phyloP scores from a whole-genome alignment of 2,888 invertebrate species.

The Xanthorhoe designata region DNA sequence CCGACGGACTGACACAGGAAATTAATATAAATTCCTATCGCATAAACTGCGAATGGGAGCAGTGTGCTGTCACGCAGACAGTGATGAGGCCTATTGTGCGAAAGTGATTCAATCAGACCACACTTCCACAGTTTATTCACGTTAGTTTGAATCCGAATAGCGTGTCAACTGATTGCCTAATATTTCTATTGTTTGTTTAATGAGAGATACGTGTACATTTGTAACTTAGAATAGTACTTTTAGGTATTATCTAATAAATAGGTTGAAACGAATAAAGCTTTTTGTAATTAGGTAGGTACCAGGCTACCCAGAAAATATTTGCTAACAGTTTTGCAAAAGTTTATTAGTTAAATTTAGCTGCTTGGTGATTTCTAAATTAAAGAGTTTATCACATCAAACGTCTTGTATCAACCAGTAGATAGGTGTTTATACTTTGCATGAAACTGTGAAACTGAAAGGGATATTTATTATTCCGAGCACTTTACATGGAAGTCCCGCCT shows the following conservation, averaged over 20 bases:
- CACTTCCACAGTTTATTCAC: slow-evolving; percentile 65
- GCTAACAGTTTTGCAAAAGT: too few relatives aligned
- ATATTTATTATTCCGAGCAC: slow-evolving; percentile 60
- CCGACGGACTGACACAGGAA: slow-evolving; percentile 74
- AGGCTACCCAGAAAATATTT: background rate
- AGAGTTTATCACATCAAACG: slow-evolving; percentile 22
- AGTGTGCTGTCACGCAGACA: slow-evolving; percentile 63
- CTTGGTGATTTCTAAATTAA: background rate
- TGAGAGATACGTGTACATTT: slow-evolving; percentile 1
- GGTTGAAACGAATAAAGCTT: background rate
- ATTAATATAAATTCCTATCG: slow-evolving; percentile 83
- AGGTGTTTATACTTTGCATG: slow-evolving; percentile 46
- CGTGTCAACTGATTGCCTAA: slow-evolving; percentile 55
- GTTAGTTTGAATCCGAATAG: slow-evolving; percentile 64
- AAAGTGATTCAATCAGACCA: slow-evolving; percentile 72
- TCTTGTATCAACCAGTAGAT: slow-evolving; percentile 40
- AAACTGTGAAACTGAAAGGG: slow-evolving; percentile 58
- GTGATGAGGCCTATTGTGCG: slow-evolving; percentile 78
- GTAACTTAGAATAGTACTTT: background rate
- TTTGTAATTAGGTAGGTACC: too few relatives aligned
- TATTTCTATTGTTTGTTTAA: slow-evolving; percentile 25
- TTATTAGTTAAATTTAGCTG: background rate
- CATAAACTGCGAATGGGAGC: slow-evolving; percentile 71
- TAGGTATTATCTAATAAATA: too few relatives aligned
- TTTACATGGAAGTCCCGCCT: slow-evolving; percentile 69